Base-by-base conservation (phyloP, 2,113 vertebrate species). In the Pedetes capensis region DNA sequence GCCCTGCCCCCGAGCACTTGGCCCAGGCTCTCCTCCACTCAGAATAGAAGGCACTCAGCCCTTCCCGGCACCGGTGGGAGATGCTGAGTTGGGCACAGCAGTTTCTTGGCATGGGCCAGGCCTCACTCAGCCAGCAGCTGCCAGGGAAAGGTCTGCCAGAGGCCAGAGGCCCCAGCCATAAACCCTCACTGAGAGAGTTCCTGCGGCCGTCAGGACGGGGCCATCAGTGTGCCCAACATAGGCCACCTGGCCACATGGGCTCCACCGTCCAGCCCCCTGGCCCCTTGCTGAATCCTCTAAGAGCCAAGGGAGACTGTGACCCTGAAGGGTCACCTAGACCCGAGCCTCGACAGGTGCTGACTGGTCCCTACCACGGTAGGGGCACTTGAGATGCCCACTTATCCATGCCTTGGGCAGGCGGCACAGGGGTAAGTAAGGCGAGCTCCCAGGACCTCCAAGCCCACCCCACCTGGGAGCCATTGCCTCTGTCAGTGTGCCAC, bases 1-100 rank as follows among this genome's bases (percentile, higher is more conserved):
- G 12, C 11, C 32, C 72, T 3, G 11, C 17, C 13, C 47, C 4
- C n/a, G 18, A 8, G 1, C 0, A 37, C 69, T 17, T 0, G 1
- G 75, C 44, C 63, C 32, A 25, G 78, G 25, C 47, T 6, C 13
- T 59, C 63, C 69, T 49, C 74, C 6, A 2, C 63, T 64, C n/a
- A 42, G 55, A 71, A 72, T 1, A 68, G 51, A 69, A n/a, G 47
- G 17, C 1, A 0, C 32, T 23, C 29, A 5, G 18, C 57, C n/a
- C 14, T 22, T 17, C 11, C 6, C 1, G 27, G 85, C n/a, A n/a
- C 59, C 13, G 2, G 57, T 4, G 3, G 66, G 68, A 49, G 14
- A 16, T 29, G 47, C 16, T 8, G 23, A 37, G 14, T 13, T 1
- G 0, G 76, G 87, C 69, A 47, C 29, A 0, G 0, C 8, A 3